Base-by-base conservation (phyloP, 2,797 vertebrate species). In the Pagetopsis macropterus region DNA sequence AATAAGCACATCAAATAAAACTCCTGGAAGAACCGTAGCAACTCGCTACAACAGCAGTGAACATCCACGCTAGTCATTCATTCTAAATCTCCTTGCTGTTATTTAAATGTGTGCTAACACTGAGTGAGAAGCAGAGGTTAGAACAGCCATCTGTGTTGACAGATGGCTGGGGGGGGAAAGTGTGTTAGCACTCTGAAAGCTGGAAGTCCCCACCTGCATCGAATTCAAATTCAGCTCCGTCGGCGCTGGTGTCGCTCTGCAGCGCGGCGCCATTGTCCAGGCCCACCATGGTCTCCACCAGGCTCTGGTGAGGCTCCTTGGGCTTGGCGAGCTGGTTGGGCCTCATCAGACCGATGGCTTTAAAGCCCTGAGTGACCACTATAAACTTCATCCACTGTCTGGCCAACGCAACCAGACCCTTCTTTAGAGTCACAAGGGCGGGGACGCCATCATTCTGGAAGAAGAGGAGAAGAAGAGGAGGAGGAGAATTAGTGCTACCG, bases 321-420 rank as follows among this genome's bases (percentile, higher is more conserved):
- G 95, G 83, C 72, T 97, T 98, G 56, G 95, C 67, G 0, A 97
- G 93, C 83, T 97, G 96, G 70, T 95, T 72, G 63, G 98, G 97
- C 57, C 95, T 94, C 54, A 98, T 96, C 75, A 98, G 88, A 59
- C 96, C 96, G 19, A 99, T 96, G 14, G 96, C 97, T 89, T 99
- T 99, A 84, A 99, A 99, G 62, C 97, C 95, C 78, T 98, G 98
- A 8, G 97, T 99, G 44, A 99, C 98, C 72, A 99, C 98, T n/a
- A 99, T 99, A 87, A 99, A 98, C 85, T 99, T 99, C 98, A 99
- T 99, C 98, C 98, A 99, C n/a, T 99, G 98, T 58, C 98, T 93
- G 33, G 98, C 97, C 89, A 99, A 87, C 54, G 98, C 98, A 65
- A 99, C 97, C 19, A 99, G 94, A 31, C 98, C 98, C 84, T 99